Base-by-base conservation (phyloP, 2,888 invertebrate species). In the Pharmacophagus antenor region DNA sequence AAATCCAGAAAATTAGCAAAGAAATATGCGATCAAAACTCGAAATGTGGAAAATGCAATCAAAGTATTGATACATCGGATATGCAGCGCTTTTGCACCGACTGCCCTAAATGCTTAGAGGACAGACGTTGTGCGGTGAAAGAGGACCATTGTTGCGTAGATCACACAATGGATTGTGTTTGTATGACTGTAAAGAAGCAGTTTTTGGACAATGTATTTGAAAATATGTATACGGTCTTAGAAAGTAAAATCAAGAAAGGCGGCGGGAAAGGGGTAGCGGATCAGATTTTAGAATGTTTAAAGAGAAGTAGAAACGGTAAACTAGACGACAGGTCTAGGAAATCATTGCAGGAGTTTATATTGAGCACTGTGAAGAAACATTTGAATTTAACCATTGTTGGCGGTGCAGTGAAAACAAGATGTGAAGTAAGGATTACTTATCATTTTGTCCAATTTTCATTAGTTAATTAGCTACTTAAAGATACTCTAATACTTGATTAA, bases 381-480 rank as follows among this genome's bases (percentile, higher is more conserved):
- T 79, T 89, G 65, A 84, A 85, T 68, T 72, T 85, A 62, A 87
- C 88, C 0, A 84, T 90, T 21, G 73, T 89, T 42, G 89, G 88
- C 47, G 90, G 89, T 31, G 89, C 90, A 54, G 82, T 87, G 1
- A 90, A 89, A 65, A 90, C 90, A 1, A 78, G 89, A 62, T 90
- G 90, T 65, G 89, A 90, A 79, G 89, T 87, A 67, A 63, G 64
- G n/a, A 37, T 37, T 15, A n/a, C 4, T 37, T 37, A 4, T 37
- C n/a, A n/a, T 15, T 37, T 37, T 37, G 37, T 0, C n/a, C n/a
- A 37, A 37, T n/a, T 8, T 37, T 1, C 2, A 3, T n/a, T 37
- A n/a, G 4, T n/a, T 37, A 15, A 15, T 37, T 37, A 15, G 0
- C n/a, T 15, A n/a, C 15, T 37, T 37, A n/a, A n/a, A n/a, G n/a